These are phyloP conservation scores for Lordiphosa clarofinis DNA, from an alignment of 1,140 invertebrate genomes.

Conservation along the genomic window DNA sequence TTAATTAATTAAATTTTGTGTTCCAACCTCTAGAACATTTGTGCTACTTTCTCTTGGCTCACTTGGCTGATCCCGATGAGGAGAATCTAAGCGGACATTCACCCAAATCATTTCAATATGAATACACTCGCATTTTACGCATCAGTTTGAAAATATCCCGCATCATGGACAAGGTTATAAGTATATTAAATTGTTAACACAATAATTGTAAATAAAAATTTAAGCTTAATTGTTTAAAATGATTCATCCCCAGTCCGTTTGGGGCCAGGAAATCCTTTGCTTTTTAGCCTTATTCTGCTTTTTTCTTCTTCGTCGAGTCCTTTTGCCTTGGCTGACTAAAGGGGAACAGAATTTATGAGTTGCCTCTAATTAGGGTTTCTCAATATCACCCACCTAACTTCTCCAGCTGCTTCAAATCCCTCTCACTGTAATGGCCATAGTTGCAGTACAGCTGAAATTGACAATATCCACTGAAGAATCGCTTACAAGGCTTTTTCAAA, in stretches of 20 bases:
- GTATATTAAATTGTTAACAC: conserved; percentile 40
- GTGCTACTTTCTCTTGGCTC: conserved; percentile 71
- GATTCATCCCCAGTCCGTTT: conserved; percentile 29
- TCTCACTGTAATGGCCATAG: conserved; percentile 49
- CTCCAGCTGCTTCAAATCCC: conserved; percentile 49
- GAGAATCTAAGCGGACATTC: conserved; percentile 63
- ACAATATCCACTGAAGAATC: conserved; percentile 51
- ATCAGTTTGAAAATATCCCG: conserved; percentile 61
- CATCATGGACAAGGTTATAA: conserved; percentile 62
- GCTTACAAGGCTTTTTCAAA: conserved; percentile 49
- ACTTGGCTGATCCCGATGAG: conserved; percentile 58
- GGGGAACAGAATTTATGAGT: neutral
- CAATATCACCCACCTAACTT: conserved; percentile 36
- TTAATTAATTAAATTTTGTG: too few species aligned
- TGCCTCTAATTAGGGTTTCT: too few species aligned
- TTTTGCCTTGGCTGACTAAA: conserved; percentile 16
- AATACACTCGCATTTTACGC: conserved; percentile 58
- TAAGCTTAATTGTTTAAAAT: neutral
- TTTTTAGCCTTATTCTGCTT: neutral
- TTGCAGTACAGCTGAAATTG: conserved; percentile 64
- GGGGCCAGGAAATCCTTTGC: too few species aligned
- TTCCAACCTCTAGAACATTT: too few species aligned
- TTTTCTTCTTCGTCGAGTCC: conserved; percentile 7
- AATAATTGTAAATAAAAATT: conserved; percentile 3
- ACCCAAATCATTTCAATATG: conserved; percentile 62